Evolutionary conservation across 2,888 invertebrate species (phyloP).

Genomic region (Lasioglossum villosulum): DNA sequence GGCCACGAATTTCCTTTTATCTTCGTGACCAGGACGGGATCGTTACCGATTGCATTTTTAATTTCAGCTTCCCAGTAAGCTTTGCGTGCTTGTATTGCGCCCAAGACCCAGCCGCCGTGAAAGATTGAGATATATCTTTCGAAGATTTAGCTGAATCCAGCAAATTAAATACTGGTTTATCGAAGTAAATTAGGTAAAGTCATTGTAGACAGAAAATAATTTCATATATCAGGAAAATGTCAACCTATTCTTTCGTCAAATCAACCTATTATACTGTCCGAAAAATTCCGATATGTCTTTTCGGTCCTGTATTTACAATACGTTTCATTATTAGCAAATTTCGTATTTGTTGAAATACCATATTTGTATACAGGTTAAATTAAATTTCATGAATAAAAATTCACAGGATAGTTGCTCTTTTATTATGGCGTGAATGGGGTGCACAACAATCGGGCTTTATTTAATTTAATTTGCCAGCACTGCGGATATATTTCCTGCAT

Average conservation of each 20-base stretch:
- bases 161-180: no score
- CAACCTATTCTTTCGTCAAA: no score
- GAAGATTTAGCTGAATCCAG: no score
- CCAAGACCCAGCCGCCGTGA: conserved; percentile 20
- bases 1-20: conserved; percentile 73
- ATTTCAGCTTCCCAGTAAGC: conserved; percentile 57
- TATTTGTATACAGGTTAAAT: no score
- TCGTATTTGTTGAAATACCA: background rate
- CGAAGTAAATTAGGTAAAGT: no score
- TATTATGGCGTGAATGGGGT: conserved; percentile 33
- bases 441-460: conserved; percentile 40
- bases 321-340: no score
- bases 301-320: no score
- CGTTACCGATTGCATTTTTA: conserved; percentile 74
- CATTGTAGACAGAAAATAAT: no score
- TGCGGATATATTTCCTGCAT: background rate
- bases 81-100: background rate
- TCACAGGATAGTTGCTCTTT: conserved; percentile 40
- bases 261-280: no score
- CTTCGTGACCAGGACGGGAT: conserved; percentile 57
- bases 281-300: no score
- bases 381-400: conserved; percentile 49
- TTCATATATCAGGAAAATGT: no score
- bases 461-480: conserved; percentile 47
- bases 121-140: conserved; percentile 25